Evolutionary conservation across 2,113 vertebrate species (phyloP), one percentile per base, ranked within the genome.

Genomic region (Lanius ludovicianus): DNA sequence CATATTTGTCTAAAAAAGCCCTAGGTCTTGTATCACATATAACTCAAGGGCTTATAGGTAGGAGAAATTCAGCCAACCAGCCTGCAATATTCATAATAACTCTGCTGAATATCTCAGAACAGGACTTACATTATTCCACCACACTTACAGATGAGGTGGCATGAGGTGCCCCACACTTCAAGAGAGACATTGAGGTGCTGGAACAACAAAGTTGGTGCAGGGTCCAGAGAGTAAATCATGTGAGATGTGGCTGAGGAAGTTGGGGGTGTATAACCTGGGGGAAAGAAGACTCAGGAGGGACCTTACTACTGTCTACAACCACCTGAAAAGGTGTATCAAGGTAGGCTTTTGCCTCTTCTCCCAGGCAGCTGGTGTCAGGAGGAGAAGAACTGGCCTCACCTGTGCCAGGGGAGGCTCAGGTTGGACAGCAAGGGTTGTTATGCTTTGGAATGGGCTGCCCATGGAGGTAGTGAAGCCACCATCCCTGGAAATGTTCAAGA

Each of bases 361-460:
- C 18, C 50, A 67, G 44, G 23, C 10, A 28, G 0, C 44, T 20
- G n/a, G 69, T 13, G 46, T 14, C 5, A 75, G 46, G 13, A 52
- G 16, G 46, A 82, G 60, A 46, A 65, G 24, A 53, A 82, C 82
- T 30, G 60, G 23, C 46, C 39, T 39, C 39, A 68, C 24, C 9
- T 53, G 46, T 18, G 9, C 46, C 15, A 41, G 22, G 14, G 24
- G 20, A 68, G 9, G 11, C 41, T 41, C 33, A 89, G 19, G 5
- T 5, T 53, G 46, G 23, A 22, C 46, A 57, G n/a, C 22, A 30
- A 39, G 46, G 28, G 20, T 41, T 1, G 0, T 47, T 8, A 4
- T 39, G 13, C 11, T 15, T 24, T 46, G 24, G 13, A 68, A 46
- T 0, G 0, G 23, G 46, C 22, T 82, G 69, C 24, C 37, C 46